These are phyloP conservation scores for Caenorhabditis sinica DNA, from an alignment of 2,888 invertebrate genomes.

Conservation along the genomic window DNA sequence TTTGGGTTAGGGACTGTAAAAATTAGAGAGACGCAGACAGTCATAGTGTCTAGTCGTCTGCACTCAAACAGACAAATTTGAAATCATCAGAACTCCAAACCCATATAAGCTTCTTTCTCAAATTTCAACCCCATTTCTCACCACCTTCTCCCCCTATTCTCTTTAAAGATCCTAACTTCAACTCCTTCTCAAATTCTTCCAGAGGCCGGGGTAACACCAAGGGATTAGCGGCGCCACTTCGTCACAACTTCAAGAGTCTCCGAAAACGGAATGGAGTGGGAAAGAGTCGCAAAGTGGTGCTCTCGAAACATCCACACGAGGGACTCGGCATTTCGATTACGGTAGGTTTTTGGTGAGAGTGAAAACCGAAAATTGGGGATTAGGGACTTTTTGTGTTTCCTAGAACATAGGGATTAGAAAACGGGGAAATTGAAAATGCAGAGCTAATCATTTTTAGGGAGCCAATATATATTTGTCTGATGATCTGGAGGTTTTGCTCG, in stretches of 20 bases:
- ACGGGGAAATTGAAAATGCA: too few relatives aligned
- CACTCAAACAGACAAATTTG: not conserved
- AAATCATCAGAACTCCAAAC: not conserved
- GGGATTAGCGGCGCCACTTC: conserved; percentile 71
- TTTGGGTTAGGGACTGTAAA: too few relatives aligned
- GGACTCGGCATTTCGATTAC: conserved; percentile 92
- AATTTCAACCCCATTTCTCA: not conserved
- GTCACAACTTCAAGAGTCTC: conserved; percentile 65
- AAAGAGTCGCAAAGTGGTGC: conserved; percentile 86
- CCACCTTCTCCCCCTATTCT: conserved; percentile 10
- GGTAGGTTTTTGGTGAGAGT: too few relatives aligned
- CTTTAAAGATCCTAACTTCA: not conserved
- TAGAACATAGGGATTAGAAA: too few relatives aligned
- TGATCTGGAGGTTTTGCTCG: too few relatives aligned
- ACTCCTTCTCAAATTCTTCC: conserved; percentile 32
- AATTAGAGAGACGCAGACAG: not conserved
- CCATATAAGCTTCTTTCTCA: not conserved
- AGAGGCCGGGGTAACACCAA: conserved; percentile 77
- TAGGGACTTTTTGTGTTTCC: not conserved
- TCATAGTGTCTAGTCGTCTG: not conserved
- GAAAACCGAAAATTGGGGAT: not conserved
- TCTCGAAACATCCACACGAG: conserved; percentile 89
- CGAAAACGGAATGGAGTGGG: conserved; percentile 84
- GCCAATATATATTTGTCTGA: too few relatives aligned
- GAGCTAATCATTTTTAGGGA: too few relatives aligned